A percentile compares a stretch with the other conserved stretches of the same genome.
Evolutionary conservation across 2,113 vertebrate species (phyloP).

Genomic region (Acrocephalus kingi): DNA sequence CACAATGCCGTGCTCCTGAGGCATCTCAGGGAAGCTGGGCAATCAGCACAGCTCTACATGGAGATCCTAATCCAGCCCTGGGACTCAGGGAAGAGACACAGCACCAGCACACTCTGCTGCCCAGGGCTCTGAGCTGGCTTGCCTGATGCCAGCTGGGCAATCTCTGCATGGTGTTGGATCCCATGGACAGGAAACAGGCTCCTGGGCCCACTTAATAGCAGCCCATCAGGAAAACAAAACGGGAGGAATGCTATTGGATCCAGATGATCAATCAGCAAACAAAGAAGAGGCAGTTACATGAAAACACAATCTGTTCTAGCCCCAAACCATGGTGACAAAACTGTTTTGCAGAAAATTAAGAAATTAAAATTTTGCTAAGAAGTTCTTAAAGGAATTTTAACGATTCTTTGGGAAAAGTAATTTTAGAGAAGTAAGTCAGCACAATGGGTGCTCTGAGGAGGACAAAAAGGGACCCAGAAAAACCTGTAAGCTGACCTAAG

Average conservation of each 20-base stretch:
- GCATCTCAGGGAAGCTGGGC: neutral
- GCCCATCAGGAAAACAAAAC: neutral
- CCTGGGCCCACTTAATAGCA: neutral
- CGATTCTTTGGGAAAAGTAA: neutral
- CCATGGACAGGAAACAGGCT: neutral
- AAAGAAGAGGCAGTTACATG: neutral
- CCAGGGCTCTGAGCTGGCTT: neutral
- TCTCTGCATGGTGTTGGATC: neutral
- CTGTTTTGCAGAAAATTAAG: neutral
- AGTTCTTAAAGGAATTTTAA: neutral
- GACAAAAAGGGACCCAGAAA: neutral
- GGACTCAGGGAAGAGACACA: neutral
- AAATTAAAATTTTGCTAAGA: neutral
- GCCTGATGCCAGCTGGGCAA: neutral
- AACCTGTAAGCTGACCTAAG: neutral
- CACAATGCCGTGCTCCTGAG: neutral
- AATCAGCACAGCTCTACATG: rapidly evolving
- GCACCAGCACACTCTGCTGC: neutral
- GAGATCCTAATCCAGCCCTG: neutral
- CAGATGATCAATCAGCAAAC: neutral
- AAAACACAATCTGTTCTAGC: neutral
- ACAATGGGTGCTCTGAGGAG: neutral
- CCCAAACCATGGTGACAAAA: neutral
- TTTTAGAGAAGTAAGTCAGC: neutral
- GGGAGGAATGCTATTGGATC: neutral